Conservation (phyloP, 2,888 invertebrate species). For the Agonum fuliginosum region DNA sequence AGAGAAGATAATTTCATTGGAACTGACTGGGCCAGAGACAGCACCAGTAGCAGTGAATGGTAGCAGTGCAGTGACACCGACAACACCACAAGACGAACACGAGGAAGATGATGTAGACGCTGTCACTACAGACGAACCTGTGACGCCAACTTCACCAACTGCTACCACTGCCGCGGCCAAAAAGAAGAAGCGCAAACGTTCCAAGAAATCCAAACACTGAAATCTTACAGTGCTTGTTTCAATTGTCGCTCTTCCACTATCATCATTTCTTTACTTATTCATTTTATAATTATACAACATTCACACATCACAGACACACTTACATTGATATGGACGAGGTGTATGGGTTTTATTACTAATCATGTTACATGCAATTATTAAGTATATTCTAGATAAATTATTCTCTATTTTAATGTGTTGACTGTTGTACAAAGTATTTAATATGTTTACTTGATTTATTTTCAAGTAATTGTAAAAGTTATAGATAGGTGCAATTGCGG, state of each 20-base stretch:
- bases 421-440: slow-evolving; percentile 71
- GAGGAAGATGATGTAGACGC: slow-evolving; percentile 74
- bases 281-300: neutral
- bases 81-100: slow-evolving; percentile 61
- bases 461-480: slow-evolving; percentile 57
- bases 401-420: slow-evolving; percentile 69
- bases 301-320: slow-evolving; percentile 37
- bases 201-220: slow-evolving; percentile 75
- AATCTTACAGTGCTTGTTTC: too few relatives aligned
- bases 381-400: slow-evolving; percentile 63
- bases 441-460: slow-evolving; percentile 60
- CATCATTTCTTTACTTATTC: slow-evolving; percentile 40
- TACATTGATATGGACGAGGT: slow-evolving; percentile 40
- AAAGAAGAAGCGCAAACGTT: slow-evolving; percentile 75
- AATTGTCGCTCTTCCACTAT: slow-evolving; percentile 17
- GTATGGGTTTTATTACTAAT: slow-evolving; percentile 54
- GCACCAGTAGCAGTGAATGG: neutral
- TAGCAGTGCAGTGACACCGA: neutral
- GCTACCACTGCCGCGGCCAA: slow-evolving; percentile 73
- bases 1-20: slow-evolving; percentile 93
- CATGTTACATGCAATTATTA: slow-evolving; percentile 43
- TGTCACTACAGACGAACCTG: slow-evolving; percentile 71
- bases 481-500: slow-evolving; percentile 57
- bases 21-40: slow-evolving; percentile 78
- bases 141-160: slow-evolving; percentile 75